A percentile compares a stretch with the other conserved stretches of the same genome.
Conservation (phyloP, 2,888 invertebrate species). For the Mesochorus sp. region DNA sequence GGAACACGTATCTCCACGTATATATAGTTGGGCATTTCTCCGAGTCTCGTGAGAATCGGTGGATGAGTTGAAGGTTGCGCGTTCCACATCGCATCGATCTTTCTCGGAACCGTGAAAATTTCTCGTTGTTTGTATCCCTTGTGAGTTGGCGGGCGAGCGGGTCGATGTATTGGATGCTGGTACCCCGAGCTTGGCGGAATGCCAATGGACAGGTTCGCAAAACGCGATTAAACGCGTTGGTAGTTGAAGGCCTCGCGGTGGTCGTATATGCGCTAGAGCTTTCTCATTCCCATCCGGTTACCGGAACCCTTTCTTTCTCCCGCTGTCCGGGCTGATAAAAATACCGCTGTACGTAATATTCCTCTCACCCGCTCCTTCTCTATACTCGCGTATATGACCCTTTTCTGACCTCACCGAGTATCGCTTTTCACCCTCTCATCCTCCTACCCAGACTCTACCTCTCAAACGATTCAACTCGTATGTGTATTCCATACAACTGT, state of each 20-base stretch:
- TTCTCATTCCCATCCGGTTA: slow-evolving; percentile 41
- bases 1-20: neutral
- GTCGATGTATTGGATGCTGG: slow-evolving; percentile 16
- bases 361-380: neutral
- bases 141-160: neutral
- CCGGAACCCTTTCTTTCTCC: slow-evolving; percentile 45
- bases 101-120: slow-evolving; percentile 62
- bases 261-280: slow-evolving; percentile 23
- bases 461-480: slow-evolving; percentile 7
- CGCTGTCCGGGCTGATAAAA: slow-evolving; percentile 56
- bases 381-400: neutral
- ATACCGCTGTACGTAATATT: slow-evolving; percentile 55
- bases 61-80: slow-evolving; percentile 25
- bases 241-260: neutral
- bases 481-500: neutral
- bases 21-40: neutral
- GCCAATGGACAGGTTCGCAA: slow-evolving; percentile 65
- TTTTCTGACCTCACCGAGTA: slow-evolving; percentile 51
- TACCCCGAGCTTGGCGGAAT: slow-evolving; percentile 61
- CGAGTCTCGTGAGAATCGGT: neutral
- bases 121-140: slow-evolving; percentile 65
- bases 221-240: slow-evolving; percentile 63
- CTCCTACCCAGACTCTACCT: slow-evolving; percentile 42
- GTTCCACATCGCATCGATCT: slow-evolving; percentile 65
- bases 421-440: slow-evolving; percentile 65